A percentile compares a stretch with the other conserved stretches of the same genome.
Conservation (phyloP, 1,140 invertebrate species). For the Aleiodes sp. region DNA sequence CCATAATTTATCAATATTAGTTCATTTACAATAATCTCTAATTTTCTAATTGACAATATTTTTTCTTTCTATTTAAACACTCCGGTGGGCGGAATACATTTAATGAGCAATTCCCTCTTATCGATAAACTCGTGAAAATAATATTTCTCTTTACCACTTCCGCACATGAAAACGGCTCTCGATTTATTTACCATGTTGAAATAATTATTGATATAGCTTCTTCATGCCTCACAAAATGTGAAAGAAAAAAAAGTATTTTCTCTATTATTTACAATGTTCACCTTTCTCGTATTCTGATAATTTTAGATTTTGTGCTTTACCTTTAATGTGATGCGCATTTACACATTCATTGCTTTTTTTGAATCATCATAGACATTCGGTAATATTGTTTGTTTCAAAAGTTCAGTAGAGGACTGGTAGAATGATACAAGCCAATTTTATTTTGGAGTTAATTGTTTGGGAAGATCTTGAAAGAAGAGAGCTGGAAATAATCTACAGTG, state of each 20-base stretch:
- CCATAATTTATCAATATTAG: background rate
- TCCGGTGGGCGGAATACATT: slow-evolving; percentile 45
- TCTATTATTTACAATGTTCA: slow-evolving; percentile 12
- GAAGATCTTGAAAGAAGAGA: too few species aligned
- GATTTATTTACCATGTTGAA: background rate
- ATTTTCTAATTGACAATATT: slow-evolving; percentile 42
- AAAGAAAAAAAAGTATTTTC: background rate
- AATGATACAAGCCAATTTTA: too few species aligned
- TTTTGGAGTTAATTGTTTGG: too few species aligned
- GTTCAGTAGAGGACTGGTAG: too few species aligned
- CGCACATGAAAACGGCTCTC: background rate
- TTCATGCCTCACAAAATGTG: background rate
- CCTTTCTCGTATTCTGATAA: slow-evolving; percentile 27
- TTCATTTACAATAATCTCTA: slow-evolving; percentile 29
- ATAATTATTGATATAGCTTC: slow-evolving; percentile 23
- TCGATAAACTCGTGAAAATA: slow-evolving; percentile 21
- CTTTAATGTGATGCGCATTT: background rate
- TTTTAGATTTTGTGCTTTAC: slow-evolving; percentile 39
- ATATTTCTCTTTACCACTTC: background rate
- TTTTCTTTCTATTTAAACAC: slow-evolving; percentile 24
- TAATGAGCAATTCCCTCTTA: slow-evolving; percentile 40
- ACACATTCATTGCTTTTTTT: background rate
- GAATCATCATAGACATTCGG: background rate
- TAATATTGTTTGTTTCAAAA: too few species aligned
- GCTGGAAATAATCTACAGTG: too few species aligned